A percentile compares a stretch with the other conserved stretches of the same genome.
These are phyloP conservation scores for Musca vetustissima DNA, from an alignment of 1,140 invertebrate species.

Conservation along the genomic window DNA sequence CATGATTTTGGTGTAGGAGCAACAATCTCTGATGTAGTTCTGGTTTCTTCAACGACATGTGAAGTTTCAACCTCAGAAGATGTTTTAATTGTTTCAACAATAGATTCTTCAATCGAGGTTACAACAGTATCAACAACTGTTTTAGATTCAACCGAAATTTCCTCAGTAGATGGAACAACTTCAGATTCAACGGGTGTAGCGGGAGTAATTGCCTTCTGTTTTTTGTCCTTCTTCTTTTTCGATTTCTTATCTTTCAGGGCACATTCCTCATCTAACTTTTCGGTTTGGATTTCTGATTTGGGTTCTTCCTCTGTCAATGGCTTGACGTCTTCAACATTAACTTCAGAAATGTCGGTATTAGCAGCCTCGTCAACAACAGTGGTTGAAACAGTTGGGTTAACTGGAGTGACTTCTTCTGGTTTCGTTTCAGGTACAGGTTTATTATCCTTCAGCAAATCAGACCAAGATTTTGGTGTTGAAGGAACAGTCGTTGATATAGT, in stretches of 20 bases:
- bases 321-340: too few relatives aligned
- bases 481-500: neutral
- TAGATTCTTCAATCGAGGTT: neutral
- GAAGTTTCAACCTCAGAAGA: neutral
- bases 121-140: neutral
- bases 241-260: neutral
- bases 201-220: neutral
- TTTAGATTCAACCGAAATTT: neutral
- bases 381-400: too few relatives aligned
- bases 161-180: conserved; percentile 9
- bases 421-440: neutral
- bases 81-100: neutral
- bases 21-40: neutral
- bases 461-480: neutral
- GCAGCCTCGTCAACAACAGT: too few relatives aligned
- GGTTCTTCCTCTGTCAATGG: too few relatives aligned
- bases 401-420: too few relatives aligned
- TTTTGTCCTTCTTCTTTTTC: neutral
- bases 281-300: neutral
- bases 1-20: neutral
- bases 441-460: neutral
- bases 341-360: too few relatives aligned
- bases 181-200: too few relatives aligned
- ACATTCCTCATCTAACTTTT: too few relatives aligned
- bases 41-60: neutral